Base-by-base conservation (phyloP, 2,888 invertebrate species). In the Plutella xylostella region DNA sequence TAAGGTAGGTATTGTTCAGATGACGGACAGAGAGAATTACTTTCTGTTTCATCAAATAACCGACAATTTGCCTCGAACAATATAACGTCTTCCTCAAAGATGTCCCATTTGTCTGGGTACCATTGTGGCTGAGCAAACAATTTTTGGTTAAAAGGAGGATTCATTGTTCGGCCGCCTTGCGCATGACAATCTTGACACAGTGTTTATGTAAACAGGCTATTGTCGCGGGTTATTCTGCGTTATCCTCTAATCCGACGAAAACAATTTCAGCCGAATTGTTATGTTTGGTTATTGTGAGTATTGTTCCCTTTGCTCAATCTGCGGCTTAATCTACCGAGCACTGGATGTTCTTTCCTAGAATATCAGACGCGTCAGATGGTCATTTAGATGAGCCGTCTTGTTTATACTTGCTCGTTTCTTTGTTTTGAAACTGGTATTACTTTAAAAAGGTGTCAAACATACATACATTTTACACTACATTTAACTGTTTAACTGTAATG, bases 181-280 rank as follows among this genome's bases (percentile, higher is more conserved):
- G 62, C 63, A 59, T 76, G 77, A 76, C 76, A 75, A 73, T 63
- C 63, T 60, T 76, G 77, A 76, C 76, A 74, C 72, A 61, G 64
- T 72, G 64, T 69, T 69, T 68, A 56, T 64, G 71, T 66, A 73
- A 72, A 72, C 69, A 70, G 58, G 48, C 47, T 55, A 51, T 62
- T 59, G 60, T 52, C 50, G 55, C 49, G 56, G 60, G 56, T 65
- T 54, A 66, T 73, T 75, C 73, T 73, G 61, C 59, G 55, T 52
- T 42, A 58, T 63, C 64, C 61, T 64, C 62, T 69, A 72, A 73
- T 73, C 67, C 60, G 50, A 51, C 55, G 62, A 62, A 72, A 70
- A 72, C 71, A 71, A 71, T 72, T 68, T 69, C 55, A 61, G 58
- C 58, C 57, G 63, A 63, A 66, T 66, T 67, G 64, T 68, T 61